Conservation (phyloP, 2,113 vertebrate species). For the Cromileptes altivelis region DNA sequence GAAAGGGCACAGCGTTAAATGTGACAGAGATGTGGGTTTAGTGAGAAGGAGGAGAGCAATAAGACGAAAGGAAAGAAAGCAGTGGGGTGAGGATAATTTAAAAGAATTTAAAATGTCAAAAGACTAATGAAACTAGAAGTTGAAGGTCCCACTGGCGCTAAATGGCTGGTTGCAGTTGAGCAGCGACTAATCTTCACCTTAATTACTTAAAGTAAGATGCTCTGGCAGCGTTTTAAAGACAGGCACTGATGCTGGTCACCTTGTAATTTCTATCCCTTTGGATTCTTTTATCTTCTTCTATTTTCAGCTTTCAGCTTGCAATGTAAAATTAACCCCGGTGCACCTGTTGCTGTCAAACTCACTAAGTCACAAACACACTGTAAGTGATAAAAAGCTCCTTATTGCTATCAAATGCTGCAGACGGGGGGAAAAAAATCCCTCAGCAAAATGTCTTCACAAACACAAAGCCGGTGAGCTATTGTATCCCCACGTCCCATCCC, state of each 20-base stretch:
- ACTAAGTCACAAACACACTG: conserved; percentile 6
- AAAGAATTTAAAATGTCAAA: conserved; percentile 35
- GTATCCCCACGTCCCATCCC: neutral
- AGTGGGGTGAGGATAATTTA: neutral
- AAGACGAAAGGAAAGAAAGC: neutral
- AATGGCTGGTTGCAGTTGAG: conserved; percentile 23
- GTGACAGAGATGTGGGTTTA: neutral
- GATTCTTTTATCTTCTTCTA: neutral
- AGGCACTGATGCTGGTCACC: neutral
- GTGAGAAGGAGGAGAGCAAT: neutral
- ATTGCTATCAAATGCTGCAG: neutral
- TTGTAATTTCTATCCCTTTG: conserved; percentile 2
- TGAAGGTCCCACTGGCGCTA: neutral
- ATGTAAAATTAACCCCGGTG: conserved; percentile 27
- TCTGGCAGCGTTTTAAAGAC: conserved; percentile 18
- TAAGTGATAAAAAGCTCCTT: conserved; percentile 1
- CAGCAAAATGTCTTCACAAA: neutral
- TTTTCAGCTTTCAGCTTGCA: conserved; percentile 19
- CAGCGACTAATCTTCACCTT: conserved; percentile 32
- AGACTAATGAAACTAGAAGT: conserved; percentile 26
- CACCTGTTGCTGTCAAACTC: conserved; percentile 7
- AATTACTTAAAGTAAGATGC: conserved; percentile 34
- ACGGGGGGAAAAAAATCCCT: too few relatives aligned
- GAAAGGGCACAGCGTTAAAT: neutral
- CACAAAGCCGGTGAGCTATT: neutral